Evolutionary conservation across 2,888 invertebrate genomes (phyloP).

Genomic region (Drosophila meridiana): DNA sequence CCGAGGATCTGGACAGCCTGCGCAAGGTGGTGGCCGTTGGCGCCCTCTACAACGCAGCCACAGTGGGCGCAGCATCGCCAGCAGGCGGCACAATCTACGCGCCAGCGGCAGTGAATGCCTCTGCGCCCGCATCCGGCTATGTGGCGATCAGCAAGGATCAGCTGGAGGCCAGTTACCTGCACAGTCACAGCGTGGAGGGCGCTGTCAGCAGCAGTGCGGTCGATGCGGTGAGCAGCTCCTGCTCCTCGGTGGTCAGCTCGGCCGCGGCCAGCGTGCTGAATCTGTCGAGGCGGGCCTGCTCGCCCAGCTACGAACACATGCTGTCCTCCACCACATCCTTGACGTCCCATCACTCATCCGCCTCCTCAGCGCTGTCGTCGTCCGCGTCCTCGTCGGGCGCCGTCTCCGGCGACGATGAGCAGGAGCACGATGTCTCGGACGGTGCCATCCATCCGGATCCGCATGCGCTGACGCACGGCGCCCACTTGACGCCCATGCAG

Average conservation of each 20-base stretch:
- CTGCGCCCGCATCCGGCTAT: slow-evolving; percentile 27
- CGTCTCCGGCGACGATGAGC: slow-evolving; percentile 86
- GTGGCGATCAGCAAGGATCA: slow-evolving; percentile 64
- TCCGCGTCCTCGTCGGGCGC: slow-evolving; percentile 88
- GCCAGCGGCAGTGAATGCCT: background rate
- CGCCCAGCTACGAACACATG: slow-evolving; percentile 89
- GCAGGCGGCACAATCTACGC: slow-evolving; percentile 35
- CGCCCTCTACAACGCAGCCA: slow-evolving; percentile 61
- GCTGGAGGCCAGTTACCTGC: slow-evolving; percentile 63
- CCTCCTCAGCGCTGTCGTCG: slow-evolving; percentile 87
- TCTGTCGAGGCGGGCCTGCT: slow-evolving; percentile 88
- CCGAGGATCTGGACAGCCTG: slow-evolving; percentile 81
- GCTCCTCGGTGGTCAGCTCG: slow-evolving; percentile 58
- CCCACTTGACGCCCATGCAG: slow-evolving; percentile 40
- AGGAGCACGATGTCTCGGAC: slow-evolving; percentile 84
- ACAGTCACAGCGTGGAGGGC: slow-evolving; percentile 61
- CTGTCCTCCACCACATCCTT: slow-evolving; percentile 88
- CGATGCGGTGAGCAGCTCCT: slow-evolving; percentile 75
- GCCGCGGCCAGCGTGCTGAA: slow-evolving; percentile 88
- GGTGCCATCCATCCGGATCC: slow-evolving; percentile 34
- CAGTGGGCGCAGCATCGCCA: slow-evolving; percentile 42
- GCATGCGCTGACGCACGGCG: slow-evolving; percentile 18
- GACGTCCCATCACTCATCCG: slow-evolving; percentile 81
- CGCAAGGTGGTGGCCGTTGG: slow-evolving; percentile 82
- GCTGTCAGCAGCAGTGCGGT: slow-evolving; percentile 82